Evolutionary conservation across 1,140 invertebrate species (phyloP).

Genomic region (Araneus ventricosus): DNA sequence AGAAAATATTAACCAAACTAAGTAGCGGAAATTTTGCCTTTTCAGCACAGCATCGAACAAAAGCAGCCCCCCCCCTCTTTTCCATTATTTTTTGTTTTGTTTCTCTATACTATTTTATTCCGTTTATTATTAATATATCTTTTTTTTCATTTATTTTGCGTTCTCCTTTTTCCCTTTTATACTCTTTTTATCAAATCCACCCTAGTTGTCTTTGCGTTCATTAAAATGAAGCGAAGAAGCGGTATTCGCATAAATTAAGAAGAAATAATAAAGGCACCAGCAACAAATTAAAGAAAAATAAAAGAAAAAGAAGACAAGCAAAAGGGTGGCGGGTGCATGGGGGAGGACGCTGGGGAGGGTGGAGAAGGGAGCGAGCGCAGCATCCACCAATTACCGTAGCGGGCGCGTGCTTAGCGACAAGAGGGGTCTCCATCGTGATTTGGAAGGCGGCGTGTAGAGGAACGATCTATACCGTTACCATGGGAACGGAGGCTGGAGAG

Average conservation of each 20-base stretch:
- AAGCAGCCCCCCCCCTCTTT: not conserved
- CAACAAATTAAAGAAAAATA: constrained; percentile 36
- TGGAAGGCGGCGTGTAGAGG: constrained; percentile 70
- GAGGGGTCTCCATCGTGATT: constrained; percentile 68
- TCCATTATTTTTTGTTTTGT: not conserved
- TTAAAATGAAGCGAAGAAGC: constrained; percentile 30
- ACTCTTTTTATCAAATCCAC: constrained; percentile 63
- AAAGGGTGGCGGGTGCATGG: not conserved
- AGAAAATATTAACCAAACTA: constrained; percentile 29
- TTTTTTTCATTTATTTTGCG: constrained; percentile 18
- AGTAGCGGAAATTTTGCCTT: constrained; percentile 64
- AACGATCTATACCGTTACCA: constrained; percentile 72
- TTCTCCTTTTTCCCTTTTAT: not conserved
- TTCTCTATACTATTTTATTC: constrained; percentile 40
- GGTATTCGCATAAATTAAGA: constrained; percentile 68
- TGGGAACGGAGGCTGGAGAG: constrained; percentile 68
- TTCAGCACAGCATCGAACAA: constrained; percentile 41
- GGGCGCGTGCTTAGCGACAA: constrained; percentile 71
- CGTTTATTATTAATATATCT: constrained; percentile 22
- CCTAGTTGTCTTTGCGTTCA: constrained; percentile 57
- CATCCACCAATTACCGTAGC: constrained; percentile 66
- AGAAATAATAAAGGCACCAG: constrained; percentile 55
- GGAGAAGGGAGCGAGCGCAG: not conserved
- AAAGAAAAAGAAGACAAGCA: not conserved
- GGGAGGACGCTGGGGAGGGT: not conserved